Evolutionary conservation across 2,888 invertebrate genomes (phyloP), one percentile per base, ranked within the genome.

Genomic region (Amiota communis): DNA sequence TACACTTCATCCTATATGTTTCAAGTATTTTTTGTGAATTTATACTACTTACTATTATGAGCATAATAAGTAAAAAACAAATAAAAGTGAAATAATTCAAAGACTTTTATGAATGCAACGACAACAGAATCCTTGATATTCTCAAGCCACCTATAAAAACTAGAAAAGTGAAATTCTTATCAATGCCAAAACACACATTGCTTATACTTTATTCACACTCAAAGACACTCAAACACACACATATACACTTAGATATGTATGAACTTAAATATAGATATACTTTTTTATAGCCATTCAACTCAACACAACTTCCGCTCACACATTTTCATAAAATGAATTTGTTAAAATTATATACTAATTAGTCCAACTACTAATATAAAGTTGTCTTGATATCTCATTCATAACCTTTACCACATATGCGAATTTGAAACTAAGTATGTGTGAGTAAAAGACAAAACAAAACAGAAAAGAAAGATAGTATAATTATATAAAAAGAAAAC

Each of bases 181-280:
- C 70, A 70, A 70, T 70, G 70, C 20, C 20, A 48, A 46, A 70
- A 47, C 70, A 70, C 57, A 47, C 70, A 8, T 65, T 65, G 11
- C 36, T 36, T 36, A 23, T 3, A 23, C 23, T 23, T 23, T 23
- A 36, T 36, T 36, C 47, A 48, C 36, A 63, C 10, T 51, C 12
- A 12, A 1, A 63, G 12, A 17, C 20, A 61, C 36, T 11, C 36
- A 12, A 1, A 47, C 11, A 12, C 8, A 47, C 11, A 46, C 46
- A 47, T 47, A 17, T 63, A 63, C 13, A 13, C 46, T 8, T 64
- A 46, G 3, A 64, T 15, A 64, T 47, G 47, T n/a, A 13, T n/a
- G n/a, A n/a, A 13, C 46, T 8, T 64, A 46, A 10, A 64, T 15
- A 64, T 47, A 47, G 8, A 13, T n/a, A 36, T 13, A 63, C 12